These are phyloP conservation scores for Lasioglossum oenotherae DNA, from an alignment of 2,888 invertebrate species.

Conservation along the genomic window DNA sequence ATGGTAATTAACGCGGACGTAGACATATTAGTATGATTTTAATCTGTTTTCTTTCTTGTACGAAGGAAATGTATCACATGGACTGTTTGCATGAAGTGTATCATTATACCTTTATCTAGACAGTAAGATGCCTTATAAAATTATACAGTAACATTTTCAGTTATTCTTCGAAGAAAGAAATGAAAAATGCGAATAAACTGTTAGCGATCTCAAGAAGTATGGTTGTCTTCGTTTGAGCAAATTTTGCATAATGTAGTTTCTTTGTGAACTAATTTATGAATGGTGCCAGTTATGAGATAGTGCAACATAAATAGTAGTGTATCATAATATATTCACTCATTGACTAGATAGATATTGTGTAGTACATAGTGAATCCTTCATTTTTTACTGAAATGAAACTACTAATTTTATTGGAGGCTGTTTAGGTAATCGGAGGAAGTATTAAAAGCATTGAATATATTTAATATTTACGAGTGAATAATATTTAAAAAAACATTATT, in stretches of 20 bases:
- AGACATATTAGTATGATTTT: slow-evolving; percentile 25
- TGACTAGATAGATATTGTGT: neutral
- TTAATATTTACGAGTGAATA: neutral
- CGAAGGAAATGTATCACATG: slow-evolving; percentile 25
- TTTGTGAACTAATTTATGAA: neutral
- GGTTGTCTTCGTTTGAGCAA: neutral
- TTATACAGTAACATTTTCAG: slow-evolving; percentile 3
- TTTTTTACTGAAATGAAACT: neutral
- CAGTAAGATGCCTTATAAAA: neutral
- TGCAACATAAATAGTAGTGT: neutral
- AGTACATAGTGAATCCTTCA: neutral
- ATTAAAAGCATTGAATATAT: neutral
- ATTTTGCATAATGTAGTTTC: neutral
- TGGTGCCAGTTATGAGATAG: neutral
- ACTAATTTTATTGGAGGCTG: neutral
- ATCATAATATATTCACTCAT: neutral
- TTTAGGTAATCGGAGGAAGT: neutral
- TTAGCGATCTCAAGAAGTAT: neutral
- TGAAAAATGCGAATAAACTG: neutral
- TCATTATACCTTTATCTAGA: slow-evolving; percentile 30
- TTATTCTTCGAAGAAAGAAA: neutral
- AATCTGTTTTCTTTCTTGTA: slow-evolving; percentile 2
- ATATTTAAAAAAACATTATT: neutral
- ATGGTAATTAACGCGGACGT: slow-evolving; percentile 28
- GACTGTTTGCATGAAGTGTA: slow-evolving; percentile 12